These are phyloP conservation scores for Sussaba pulchella DNA, from an alignment of 2,888 invertebrate genomes.

Conservation along the genomic window DNA sequence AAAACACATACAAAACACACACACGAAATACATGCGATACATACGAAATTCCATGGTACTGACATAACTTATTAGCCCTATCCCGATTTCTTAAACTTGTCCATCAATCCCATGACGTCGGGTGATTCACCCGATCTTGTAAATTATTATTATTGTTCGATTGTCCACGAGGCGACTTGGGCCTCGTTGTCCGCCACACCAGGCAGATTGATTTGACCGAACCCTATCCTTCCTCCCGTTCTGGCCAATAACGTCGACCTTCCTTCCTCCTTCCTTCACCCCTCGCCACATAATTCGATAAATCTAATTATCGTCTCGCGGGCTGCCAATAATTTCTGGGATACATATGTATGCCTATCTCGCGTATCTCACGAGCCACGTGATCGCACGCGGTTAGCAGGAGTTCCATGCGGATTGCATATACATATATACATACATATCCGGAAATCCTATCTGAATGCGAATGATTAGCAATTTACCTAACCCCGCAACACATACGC, in stretches of 20 bases:
- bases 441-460: slow-evolving; percentile 37
- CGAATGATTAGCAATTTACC: slow-evolving; percentile 31
- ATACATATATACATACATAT: slow-evolving; percentile 38
- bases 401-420: slow-evolving; percentile 25
- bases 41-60: no score
- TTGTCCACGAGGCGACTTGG: no score
- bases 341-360: neutral
- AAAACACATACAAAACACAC: no score
- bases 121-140: no score
- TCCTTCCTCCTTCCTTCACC: slow-evolving; percentile 1
- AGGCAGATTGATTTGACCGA: no score
- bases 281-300: slow-evolving; percentile 14
- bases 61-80: no score
- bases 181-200: no score
- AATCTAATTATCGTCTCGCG: slow-evolving; percentile 18
- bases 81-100: no score
- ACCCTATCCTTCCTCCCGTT: no score
- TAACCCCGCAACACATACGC: slow-evolving; percentile 5
- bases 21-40: no score
- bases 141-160: slow-evolving; percentile 79
- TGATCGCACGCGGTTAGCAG: neutral
- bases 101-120: no score
- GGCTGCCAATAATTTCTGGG: slow-evolving; percentile 15
- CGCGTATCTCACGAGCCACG: slow-evolving; percentile 33
- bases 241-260: slow-evolving; percentile 3